Evolutionary conservation across 2,797 vertebrate genomes (phyloP), one percentile per base, ranked within the genome.

Genomic region (Propithecus deckenii): DNA sequence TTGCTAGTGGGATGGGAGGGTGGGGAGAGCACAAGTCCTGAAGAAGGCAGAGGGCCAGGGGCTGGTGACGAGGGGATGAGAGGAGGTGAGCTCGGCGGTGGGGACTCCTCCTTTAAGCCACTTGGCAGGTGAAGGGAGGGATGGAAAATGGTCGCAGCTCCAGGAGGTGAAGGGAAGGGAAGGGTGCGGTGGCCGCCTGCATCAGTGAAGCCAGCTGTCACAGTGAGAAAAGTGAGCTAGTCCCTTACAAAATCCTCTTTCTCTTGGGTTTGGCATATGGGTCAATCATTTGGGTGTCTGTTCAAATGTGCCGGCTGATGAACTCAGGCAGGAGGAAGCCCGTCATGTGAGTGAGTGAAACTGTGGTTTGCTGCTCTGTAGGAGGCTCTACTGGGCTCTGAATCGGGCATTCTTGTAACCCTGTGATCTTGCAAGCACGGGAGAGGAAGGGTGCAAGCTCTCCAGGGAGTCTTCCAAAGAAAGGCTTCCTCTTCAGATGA

Each of bases 101-200:
- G 52, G 28, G 25, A 35, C 28, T 46, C 11, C 38, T 12, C 32
- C 3, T 6, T 12, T 1, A 22, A 86, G 80, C 76, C 5, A 5
- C 0, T 0, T 38, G 50, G 67, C 59, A 1, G 11, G 14, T 22
- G 38, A 52, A 52, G 57, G 63, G 61, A 38, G 28, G 67, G 46
- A 15, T 35, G 74, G 48, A 67, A 38, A 55, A 35, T 18, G 43
- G 23, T 5, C 1, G 30, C 41, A 78, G 38, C 41, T 71, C 35
- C 69, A 79, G 75, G 72, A 35, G 46, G 12, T 28, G 15, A 7
- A 3, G 17, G 48, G 57, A 18, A 63, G 65, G 38, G 28, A 38
- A 67, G 50, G 55, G 8, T 0, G 0, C 35, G 2, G 0, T 25
- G 86, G 52, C 35, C 30, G 15, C 25, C 74, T 32, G n/a, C 4